Conservation (phyloP, 1,140 invertebrate genomes). For the Leptinotarsa undecemlineata region DNA sequence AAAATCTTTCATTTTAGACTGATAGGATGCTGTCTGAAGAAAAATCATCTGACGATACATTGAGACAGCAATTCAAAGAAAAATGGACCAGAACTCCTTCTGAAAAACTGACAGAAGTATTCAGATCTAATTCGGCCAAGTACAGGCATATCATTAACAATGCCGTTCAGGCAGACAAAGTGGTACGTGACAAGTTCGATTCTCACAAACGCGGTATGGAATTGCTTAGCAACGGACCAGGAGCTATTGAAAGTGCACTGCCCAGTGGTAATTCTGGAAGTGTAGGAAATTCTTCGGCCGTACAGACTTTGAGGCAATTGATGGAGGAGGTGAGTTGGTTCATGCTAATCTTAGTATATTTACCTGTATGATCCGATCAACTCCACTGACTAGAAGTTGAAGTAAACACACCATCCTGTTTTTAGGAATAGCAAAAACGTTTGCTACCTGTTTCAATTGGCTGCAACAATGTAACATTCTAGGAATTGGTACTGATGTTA, state of each 20-base stretch:
- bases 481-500: too few relatives aligned
- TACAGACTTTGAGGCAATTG: conserved; percentile 71
- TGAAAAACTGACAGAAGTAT: conserved; percentile 84
- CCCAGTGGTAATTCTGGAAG: conserved; percentile 60
- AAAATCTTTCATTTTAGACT: conserved; percentile 58
- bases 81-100: conserved; percentile 91
- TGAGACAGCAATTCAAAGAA: conserved; percentile 88
- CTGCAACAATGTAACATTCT: too few relatives aligned
- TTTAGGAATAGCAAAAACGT: neutral
- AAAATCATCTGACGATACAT: conserved; percentile 83
- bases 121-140: conserved; percentile 83
- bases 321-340: conserved; percentile 71
- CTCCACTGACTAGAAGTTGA: too few relatives aligned
- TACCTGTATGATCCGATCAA: too few relatives aligned
- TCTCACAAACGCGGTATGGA: conserved; percentile 77
- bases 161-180: conserved; percentile 72
- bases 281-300: conserved; percentile 64
- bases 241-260: conserved; percentile 66
- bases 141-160: conserved; percentile 92
- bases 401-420: neutral
- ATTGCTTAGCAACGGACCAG: conserved; percentile 76
- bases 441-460: too few relatives aligned
- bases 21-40: conserved; percentile 90
- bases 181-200: conserved; percentile 87
- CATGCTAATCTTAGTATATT: neutral